Conservation (phyloP, 64 coral and sea anemone genomes). For the Hydrozoanthus tunicans region DNA sequence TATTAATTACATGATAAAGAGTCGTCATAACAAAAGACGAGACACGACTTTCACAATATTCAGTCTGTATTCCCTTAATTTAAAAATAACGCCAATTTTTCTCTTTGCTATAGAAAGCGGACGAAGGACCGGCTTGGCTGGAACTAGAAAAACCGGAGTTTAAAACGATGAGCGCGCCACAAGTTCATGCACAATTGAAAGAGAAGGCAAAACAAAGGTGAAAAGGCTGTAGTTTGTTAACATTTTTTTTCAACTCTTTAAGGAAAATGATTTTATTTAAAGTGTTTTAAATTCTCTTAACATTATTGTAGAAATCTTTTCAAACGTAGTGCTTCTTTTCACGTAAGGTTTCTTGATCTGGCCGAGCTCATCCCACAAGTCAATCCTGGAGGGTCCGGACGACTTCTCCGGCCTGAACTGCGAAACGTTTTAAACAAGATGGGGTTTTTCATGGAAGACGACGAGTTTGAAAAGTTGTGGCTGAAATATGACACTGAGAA, state of each 20-base stretch:
- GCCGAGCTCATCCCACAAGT: conserved; percentile 95
- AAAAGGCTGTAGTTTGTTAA: background rate
- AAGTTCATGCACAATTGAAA: conserved; percentile 96
- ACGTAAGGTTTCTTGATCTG: conserved; percentile 83
- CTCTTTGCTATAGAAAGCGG: conserved; percentile 73
- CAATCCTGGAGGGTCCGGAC: conserved; percentile 88
- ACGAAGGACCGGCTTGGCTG: conserved; percentile 86
- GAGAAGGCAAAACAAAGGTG: conserved; percentile 98
- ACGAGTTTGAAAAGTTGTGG: conserved; percentile 98
- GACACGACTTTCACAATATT: background rate
- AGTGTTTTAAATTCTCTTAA: background rate
- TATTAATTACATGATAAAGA: too few species aligned
- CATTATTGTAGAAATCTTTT: background rate
- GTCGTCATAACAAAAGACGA: too few species aligned
- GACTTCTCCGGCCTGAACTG: conserved; percentile 88
- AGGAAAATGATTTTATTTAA: too few species aligned
- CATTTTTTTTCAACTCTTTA: background rate
- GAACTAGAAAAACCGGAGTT: conserved; percentile 82
- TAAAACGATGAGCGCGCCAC: conserved; percentile 78
- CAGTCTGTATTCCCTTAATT: background rate
- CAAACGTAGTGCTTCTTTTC: background rate
- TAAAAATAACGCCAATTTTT: background rate
- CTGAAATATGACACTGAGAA: conserved; percentile 97
- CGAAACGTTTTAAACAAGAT: conserved; percentile 96
- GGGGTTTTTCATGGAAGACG: conserved; percentile 97